Evolutionary conservation across 1,140 invertebrate species (phyloP).

Genomic region (Bradynema listronoti): DNA sequence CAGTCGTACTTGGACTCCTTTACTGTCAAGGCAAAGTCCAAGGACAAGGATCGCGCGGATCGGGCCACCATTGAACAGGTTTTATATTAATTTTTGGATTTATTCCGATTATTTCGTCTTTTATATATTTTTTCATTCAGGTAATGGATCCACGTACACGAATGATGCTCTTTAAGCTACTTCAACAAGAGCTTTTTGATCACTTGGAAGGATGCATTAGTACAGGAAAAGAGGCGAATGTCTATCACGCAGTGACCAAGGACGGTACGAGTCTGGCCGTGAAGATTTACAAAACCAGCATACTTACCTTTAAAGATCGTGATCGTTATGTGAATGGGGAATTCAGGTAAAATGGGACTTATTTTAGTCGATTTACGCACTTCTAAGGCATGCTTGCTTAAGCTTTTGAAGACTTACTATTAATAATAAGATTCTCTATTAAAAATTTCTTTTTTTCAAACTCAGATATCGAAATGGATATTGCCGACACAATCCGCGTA

Average conservation of each 20-base stretch:
- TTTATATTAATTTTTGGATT: too few species aligned
- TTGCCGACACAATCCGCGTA: constrained; percentile 83
- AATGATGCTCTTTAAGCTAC: constrained; percentile 86
- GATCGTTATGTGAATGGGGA: constrained; percentile 95
- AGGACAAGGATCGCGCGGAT: constrained; percentile 85
- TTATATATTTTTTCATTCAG: too few species aligned
- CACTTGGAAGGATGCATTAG: constrained; percentile 92
- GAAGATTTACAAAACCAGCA: constrained; percentile 88
- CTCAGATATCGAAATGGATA: constrained; percentile 83
- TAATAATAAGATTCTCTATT: not conserved
- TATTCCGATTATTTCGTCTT: too few species aligned
- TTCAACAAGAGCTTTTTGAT: constrained; percentile 69
- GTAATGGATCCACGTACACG: constrained; percentile 87
- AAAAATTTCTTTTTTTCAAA: not conserved
- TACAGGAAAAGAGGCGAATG: constrained; percentile 95
- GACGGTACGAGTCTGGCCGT: constrained; percentile 60
- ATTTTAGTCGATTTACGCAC: constrained; percentile 2
- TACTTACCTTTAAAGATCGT: constrained; percentile 88
- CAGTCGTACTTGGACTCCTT: constrained; percentile 41
- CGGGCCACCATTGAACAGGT: constrained; percentile 91
- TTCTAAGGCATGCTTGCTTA: constrained; percentile 5
- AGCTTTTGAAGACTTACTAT: not conserved
- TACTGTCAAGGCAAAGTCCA: constrained; percentile 52
- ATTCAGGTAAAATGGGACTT: constrained; percentile 64
- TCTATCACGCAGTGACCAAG: constrained; percentile 78